Base-by-base conservation (phyloP, 1,140 invertebrate genomes). In the Micrasema longulum region DNA sequence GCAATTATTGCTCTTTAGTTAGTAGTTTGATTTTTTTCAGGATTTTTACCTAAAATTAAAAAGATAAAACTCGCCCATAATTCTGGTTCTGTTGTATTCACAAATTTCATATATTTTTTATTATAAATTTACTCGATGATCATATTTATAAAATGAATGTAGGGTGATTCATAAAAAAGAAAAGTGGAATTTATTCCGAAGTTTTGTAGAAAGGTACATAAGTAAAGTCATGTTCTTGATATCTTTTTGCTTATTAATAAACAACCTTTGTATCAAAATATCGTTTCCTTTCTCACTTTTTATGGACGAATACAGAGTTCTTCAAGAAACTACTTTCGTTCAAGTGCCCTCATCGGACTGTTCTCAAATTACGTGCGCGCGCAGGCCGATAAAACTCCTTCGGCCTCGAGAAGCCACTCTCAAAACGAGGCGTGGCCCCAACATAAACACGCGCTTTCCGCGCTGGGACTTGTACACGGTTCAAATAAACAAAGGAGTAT, bases 371-470 rank as follows among this genome's bases (percentile, higher is more conserved):
- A 60, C 18, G 16, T 60, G 55, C 55, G 55, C 55, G 55, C 55
- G 55, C 55, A 60, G 9, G 22, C 36, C 36, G 55, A 60, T 60
- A 60, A 60, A 60, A 14, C 38, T 43, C 55, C 36, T 36, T 14
- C 53, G 53, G 31, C 22, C 18, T 16, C 16, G 55, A 41, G 18
- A 31, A 23, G 50, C n/a, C 55, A 31, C 2, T 16, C 53, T n/a
- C 35, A 20, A 53, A 60, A 60, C 55, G 18, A 60, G 55, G 55
- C 55, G 55, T 60, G 55, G 55, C 55, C 6, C 36, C 16, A 22
- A 60, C 22, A 41, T 41, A 41, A 60, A 60, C 10, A 41, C 10
- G 22, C 36, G 55, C 20, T 11, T 60, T 16, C 55, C 26, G 26
- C 26, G 26, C 3, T 31, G 26, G 26, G 26, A 31, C 26, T 4